Evolutionary conservation across 1,140 invertebrate genomes (phyloP).

Genomic region (Leptoteleia sp.): DNA sequence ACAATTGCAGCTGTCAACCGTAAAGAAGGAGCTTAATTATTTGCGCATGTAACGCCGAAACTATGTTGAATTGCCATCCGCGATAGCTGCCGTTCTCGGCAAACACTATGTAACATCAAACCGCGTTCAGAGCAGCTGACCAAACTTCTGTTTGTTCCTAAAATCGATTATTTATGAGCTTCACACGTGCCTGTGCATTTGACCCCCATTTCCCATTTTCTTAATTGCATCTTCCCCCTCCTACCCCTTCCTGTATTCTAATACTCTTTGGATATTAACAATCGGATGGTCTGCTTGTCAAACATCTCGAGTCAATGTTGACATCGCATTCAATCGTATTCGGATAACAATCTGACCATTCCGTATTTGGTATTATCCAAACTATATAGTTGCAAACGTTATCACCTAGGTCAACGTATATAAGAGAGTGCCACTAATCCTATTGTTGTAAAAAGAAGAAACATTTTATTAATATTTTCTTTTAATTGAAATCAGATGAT

Average conservation of each 20-base stretch:
- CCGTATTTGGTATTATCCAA: constrained; percentile 21
- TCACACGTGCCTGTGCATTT: constrained; percentile 56
- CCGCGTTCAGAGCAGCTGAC: constrained; percentile 29
- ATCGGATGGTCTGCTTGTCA: constrained; percentile 19
- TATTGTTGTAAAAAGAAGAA: no score
- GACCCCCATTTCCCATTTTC: constrained; percentile 29
- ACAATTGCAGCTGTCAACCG: constrained; percentile 11
- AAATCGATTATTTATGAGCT: constrained; percentile 52
- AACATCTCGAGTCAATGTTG: constrained; percentile 18
- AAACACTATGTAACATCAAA: constrained; percentile 33
- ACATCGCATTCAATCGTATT: constrained; percentile 4
- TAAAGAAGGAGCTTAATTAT: constrained; percentile 40
- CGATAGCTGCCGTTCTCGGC: constrained; percentile 36
- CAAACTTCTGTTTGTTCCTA: constrained; percentile 48
- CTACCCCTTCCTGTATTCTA: constrained; percentile 17
- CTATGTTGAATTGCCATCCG: constrained; percentile 31
- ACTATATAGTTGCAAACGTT: constrained; percentile 39
- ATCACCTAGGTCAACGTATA: constrained; percentile 26
- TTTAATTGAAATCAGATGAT: no score
- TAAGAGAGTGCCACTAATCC: constrained; percentile 32
- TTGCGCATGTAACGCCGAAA: constrained; percentile 40
- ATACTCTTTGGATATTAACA: constrained; percentile 35
- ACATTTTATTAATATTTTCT: no score
- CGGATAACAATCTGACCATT: constrained; percentile 10
- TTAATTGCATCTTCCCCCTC: constrained; percentile 55